Evolutionary conservation across 2,888 invertebrate species (phyloP).

Genomic region (Apotomis turbidana): DNA sequence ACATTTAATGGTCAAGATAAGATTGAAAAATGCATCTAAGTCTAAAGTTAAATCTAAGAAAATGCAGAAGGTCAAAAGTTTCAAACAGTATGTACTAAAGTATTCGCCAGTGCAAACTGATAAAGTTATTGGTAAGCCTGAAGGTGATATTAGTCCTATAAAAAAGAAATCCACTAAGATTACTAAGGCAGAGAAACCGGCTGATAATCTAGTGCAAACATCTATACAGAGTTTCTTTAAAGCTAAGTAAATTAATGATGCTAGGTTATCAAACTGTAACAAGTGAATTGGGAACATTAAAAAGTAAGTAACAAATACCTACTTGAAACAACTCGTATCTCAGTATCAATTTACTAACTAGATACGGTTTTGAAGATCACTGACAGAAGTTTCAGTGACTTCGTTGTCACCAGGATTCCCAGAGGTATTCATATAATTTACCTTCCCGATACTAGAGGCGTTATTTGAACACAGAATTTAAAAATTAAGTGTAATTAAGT

Average conservation of each 20-base stretch:
- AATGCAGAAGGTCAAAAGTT: conserved; percentile 42
- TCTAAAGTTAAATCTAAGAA: conserved; percentile 39
- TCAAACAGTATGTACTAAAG: conserved; percentile 67
- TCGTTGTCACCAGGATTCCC: too few species aligned
- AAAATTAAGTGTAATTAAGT: too few species aligned
- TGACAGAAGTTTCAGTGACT: too few species aligned
- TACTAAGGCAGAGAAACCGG: conserved; percentile 54
- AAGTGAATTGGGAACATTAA: too few species aligned
- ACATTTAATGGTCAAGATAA: conserved; percentile 32
- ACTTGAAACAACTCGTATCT: too few species aligned
- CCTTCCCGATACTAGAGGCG: too few species aligned
- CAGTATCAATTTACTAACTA: too few species aligned
- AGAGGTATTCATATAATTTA: too few species aligned
- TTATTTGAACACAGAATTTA: too few species aligned
- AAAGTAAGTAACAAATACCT: too few species aligned
- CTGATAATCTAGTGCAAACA: conserved; percentile 67
- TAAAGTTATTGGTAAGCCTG: conserved; percentile 55
- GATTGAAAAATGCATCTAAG: conserved; percentile 8
- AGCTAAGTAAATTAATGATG: conserved; percentile 36
- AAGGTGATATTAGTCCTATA: conserved; percentile 52
- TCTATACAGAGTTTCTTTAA: conserved; percentile 69
- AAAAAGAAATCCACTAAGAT: conserved; percentile 57
- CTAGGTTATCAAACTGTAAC: background rate
- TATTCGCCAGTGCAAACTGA: conserved; percentile 49
- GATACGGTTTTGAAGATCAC: too few species aligned